These are phyloP conservation scores for Takifugu flavidus DNA, from an alignment of 2,113 vertebrate genomes.

Conservation along the genomic window DNA sequence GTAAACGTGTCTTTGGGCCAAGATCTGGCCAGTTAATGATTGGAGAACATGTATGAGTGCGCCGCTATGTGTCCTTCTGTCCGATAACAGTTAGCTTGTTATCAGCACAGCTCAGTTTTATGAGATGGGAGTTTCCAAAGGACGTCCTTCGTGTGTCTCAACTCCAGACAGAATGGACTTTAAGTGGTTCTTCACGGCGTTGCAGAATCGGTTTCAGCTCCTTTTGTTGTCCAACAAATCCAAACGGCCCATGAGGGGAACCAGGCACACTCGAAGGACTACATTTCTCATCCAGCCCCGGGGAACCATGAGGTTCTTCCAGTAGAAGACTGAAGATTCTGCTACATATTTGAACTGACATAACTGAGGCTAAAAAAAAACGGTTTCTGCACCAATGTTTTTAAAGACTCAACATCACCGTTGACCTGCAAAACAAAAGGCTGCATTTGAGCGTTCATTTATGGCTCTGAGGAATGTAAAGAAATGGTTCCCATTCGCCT, in stretches of 20 bases:
- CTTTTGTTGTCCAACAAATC: too few relatives aligned
- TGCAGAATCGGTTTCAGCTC: too few relatives aligned
- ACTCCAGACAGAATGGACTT: not conserved
- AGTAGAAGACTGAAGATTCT: too few relatives aligned
- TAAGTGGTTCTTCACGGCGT: not conserved
- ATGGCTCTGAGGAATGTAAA: slow-evolving; percentile 55
- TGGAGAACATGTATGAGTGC: slow-evolving; percentile 62
- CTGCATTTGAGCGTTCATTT: slow-evolving; percentile 32
- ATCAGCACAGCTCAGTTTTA: slow-evolving; percentile 38
- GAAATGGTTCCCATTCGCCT: slow-evolving; percentile 25
- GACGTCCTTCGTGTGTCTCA: slow-evolving; percentile 1
- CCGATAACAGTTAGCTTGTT: slow-evolving; percentile 57
- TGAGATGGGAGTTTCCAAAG: slow-evolving; percentile 46
- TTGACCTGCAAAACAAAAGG: not conserved
- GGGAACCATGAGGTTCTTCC: too few relatives aligned
- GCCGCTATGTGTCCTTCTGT: slow-evolving; percentile 51
- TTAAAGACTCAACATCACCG: not conserved
- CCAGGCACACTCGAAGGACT: too few relatives aligned
- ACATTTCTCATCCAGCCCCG: too few relatives aligned
- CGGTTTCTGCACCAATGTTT: not conserved
- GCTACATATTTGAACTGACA: not conserved
- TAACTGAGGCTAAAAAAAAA: too few relatives aligned
- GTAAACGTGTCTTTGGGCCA: not conserved
- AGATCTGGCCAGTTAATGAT: slow-evolving; percentile 72
- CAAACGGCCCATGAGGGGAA: too few relatives aligned